Base-by-base conservation (phyloP, 1,140 invertebrate genomes). In the Lordiphosa stackelbergi region DNA sequence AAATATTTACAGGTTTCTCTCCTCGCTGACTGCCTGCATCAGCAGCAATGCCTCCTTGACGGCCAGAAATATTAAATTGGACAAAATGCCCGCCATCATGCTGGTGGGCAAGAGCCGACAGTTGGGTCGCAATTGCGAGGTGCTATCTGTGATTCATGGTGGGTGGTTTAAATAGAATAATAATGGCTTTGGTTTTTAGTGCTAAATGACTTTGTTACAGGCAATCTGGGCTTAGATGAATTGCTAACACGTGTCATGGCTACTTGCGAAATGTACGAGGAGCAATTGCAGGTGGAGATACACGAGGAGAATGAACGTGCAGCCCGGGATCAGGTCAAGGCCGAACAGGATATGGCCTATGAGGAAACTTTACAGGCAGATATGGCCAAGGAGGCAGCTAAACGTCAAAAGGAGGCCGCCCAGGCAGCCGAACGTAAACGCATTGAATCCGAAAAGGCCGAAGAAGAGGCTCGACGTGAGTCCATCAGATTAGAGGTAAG, bases 281-380 rank as follows among this genome's bases (percentile, higher is more conserved):
- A 93, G 68, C 94, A 95, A 84, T 91, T 95, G 73, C 90, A 91
- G 62, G 91, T 92, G 24, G 97, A 98, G 89, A 93, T 95, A 53
- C 90, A 91, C 11, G 92, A 97, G 78, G 97, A 98, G 89, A 90
- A 95, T 58, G 95, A 97, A 88, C 88, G 97, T 65, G 93, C 94
- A 61, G 95, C 94, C 2, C 89, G 97, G 68, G 96, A 98, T 88
- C 90, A 90, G 69, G 95, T 98, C 9, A 97, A 97, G 88, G 91
- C 92, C 66, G 96, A 98, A 88, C 97, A 99, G 89, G 96, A 99
- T 89, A 92, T 93, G 88, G 97, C 97, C 0, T 98, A 97, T 89
- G 92, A 96, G 88, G 93, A 92, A 83, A 97, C 96, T 72, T 90
- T 98, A 43, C 93, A 94, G 83, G 95, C 94, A 10, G 97, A 98